Evolutionary conservation across 1,140 invertebrate species (phyloP).

Genomic region (Hylaeus anthracinus): DNA sequence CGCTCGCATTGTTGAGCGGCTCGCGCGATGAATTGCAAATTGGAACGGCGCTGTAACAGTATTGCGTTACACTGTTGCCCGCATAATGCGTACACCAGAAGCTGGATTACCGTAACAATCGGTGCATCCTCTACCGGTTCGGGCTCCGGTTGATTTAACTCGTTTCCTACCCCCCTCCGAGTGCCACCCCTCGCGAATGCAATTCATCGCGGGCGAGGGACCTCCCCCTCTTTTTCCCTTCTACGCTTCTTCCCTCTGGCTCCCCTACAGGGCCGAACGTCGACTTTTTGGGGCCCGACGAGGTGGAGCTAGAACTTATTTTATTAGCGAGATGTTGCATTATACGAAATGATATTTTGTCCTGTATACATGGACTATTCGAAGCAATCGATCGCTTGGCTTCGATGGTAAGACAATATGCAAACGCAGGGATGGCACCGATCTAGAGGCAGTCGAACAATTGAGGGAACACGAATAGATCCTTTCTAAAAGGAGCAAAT

Average conservation of each 20-base stretch:
- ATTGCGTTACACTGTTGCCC: slow-evolving; percentile 44
- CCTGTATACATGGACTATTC: too few species aligned
- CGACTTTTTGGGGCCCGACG: too few species aligned
- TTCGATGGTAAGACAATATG: too few species aligned
- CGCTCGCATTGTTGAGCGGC: slow-evolving; percentile 25
- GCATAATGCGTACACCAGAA: slow-evolving; percentile 53
- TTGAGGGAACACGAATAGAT: too few species aligned
- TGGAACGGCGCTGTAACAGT: slow-evolving; percentile 38
- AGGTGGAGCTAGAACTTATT: too few species aligned
- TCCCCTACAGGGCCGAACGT: not conserved
- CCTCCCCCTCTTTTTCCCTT: not conserved
- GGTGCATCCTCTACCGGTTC: slow-evolving; percentile 42
- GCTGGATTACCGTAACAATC: slow-evolving; percentile 60
- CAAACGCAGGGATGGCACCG: too few species aligned
- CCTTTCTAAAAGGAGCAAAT: too few species aligned
- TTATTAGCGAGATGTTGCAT: too few species aligned
- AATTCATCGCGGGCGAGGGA: not conserved
- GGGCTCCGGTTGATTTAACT: slow-evolving; percentile 42
- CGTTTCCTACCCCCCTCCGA: slow-evolving; percentile 4
- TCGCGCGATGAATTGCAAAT: slow-evolving; percentile 54
- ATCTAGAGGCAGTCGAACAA: too few species aligned
- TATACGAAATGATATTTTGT: too few species aligned
- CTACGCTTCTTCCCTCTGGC: not conserved
- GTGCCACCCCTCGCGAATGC: not conserved
- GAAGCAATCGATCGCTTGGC: too few species aligned